Percentiles rank a stretch among this genome's conserved stretches.
Conservation (phyloP, 2,888 invertebrate genomes). For the Neoaliturus tenellus region DNA sequence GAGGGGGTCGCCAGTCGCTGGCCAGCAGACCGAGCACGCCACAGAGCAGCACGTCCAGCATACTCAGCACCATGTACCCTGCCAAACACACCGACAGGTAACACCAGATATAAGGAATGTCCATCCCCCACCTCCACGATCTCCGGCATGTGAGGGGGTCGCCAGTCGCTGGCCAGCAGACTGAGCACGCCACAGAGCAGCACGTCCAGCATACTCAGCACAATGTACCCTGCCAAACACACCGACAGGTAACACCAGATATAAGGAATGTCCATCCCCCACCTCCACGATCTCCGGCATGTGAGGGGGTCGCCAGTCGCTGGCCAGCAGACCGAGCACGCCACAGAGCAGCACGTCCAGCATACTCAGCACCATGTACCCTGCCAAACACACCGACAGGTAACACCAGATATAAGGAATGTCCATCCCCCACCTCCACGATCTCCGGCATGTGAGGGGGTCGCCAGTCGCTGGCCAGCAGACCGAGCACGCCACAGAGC, state of each 20-base stretch:
- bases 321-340: constrained; percentile 50
- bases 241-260: too few relatives aligned
- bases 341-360: constrained; percentile 51
- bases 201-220: constrained; percentile 53
- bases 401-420: too few relatives aligned
- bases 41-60: constrained; percentile 52
- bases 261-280: too few relatives aligned
- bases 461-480: constrained; percentile 51
- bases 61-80: constrained; percentile 57
- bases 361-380: constrained; percentile 53
- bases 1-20: constrained; percentile 45
- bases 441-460: constrained; percentile 39
- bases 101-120: too few relatives aligned
- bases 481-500: constrained; percentile 53
- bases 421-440: constrained; percentile 38
- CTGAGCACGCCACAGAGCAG: constrained; percentile 53
- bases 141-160: constrained; percentile 44
- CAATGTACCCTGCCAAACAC: constrained; percentile 54
- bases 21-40: constrained; percentile 54
- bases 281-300: background rate
- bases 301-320: background rate
- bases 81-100: background rate
- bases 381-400: background rate
- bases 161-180: constrained; percentile 49
- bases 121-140: constrained; percentile 30